These are phyloP conservation scores for Polypedilum vanderplanki DNA, from an alignment of 1,140 invertebrate genomes.

Conservation along the genomic window DNA sequence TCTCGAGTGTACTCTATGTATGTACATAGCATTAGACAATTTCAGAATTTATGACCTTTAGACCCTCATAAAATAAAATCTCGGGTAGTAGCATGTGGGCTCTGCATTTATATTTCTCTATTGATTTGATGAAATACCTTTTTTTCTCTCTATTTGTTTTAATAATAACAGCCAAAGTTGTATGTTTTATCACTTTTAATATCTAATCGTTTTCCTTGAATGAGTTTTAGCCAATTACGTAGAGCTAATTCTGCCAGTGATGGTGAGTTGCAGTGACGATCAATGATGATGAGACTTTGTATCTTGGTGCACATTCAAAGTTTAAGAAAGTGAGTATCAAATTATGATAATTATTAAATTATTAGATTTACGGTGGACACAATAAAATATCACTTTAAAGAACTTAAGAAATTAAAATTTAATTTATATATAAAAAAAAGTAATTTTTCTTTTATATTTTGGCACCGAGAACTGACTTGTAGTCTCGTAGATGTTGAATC, in stretches of 20 bases:
- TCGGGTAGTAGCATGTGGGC: background rate
- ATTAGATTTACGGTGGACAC: no score
- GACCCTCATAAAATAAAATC: slow-evolving; percentile 12
- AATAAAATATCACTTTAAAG: no score
- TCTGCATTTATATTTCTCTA: background rate
- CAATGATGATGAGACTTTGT: background rate
- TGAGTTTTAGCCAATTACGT: slow-evolving; percentile 15
- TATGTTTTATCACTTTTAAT: slow-evolving; percentile 20
- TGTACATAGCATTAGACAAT: background rate
- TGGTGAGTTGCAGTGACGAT: slow-evolving; percentile 23
- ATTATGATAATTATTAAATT: no score
- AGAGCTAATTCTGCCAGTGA: background rate
- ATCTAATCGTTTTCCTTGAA: slow-evolving; percentile 24
- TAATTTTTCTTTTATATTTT: background rate
- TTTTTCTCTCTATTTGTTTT: background rate
- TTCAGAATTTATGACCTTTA: slow-evolving; percentile 24
- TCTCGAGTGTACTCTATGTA: background rate
- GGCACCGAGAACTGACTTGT: background rate
- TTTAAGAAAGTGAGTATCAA: no score
- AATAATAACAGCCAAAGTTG: slow-evolving; percentile 16
- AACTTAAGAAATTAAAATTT: background rate
- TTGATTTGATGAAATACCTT: background rate
- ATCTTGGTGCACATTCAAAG: slow-evolving; percentile 16
- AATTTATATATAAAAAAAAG: background rate
- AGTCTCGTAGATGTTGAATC: background rate